Percentiles rank a stretch among this genome's conserved stretches.
Conservation (phyloP, 92 coral and sea anemone genomes). For the Palythoa grandiflora region DNA sequence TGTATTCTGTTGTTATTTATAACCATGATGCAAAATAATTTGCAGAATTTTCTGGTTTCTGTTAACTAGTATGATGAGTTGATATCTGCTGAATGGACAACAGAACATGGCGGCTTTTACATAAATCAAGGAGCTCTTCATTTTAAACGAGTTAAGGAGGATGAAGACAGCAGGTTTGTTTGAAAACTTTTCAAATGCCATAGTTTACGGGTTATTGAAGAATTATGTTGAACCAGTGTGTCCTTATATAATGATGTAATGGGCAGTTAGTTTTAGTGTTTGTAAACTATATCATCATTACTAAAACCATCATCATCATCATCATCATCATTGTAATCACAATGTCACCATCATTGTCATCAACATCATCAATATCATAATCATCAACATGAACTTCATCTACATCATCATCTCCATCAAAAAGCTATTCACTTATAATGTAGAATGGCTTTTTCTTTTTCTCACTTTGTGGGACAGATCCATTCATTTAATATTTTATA, state of each 20-base stretch:
- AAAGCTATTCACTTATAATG: no score
- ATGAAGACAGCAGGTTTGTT: conserved; percentile 82
- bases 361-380: no score
- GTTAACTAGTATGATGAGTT: conserved; percentile 90
- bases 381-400: not conserved
- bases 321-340: no score
- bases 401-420: no score
- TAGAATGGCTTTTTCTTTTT: no score
- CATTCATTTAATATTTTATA: not conserved
- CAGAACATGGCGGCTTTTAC: conserved; percentile 99
- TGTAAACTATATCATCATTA: not conserved
- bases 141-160: conserved; percentile 86
- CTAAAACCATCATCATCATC: no score
- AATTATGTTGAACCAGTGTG: not conserved
- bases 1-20: no score
- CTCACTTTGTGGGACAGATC: no score
- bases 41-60: not conserved
- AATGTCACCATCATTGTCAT: no score
- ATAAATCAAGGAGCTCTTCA: conserved; percentile 93
- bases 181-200: not conserved
- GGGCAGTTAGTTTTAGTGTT: not conserved
- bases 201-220: not conserved
- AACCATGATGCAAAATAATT: not conserved
- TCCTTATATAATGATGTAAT: not conserved
- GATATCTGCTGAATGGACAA: conserved; percentile 97